Evolutionary conservation across 2,888 invertebrate genomes (phyloP), one percentile per base, ranked within the genome.

Genomic region (Lasioglossum pauxillum): DNA sequence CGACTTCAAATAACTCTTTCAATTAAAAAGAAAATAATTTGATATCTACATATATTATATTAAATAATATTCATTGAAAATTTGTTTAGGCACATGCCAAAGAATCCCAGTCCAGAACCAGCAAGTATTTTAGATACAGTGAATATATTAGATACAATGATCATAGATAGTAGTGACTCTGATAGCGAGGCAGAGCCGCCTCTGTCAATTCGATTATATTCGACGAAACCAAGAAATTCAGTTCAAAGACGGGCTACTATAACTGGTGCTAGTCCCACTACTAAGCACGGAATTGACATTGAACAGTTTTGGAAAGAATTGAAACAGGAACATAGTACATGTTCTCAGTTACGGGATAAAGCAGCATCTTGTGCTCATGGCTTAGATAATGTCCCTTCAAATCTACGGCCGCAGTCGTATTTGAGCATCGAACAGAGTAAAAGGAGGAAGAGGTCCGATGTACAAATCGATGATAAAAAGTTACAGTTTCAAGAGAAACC

Each of bases 181-280:
- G 93, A 93, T 44, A 96, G 96, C 85, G 96, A 97, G 92, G 96
- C 96, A 79, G 95, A 96, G 60, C 96, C 96, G 8, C 96, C 96
- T 89, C 94, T 95, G 93, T 88, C 94, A 92, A 95, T 95, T 71
- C 95, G 98, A 60, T 95, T 98, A 93, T 98, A 97, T 94, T 97
- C 97, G 76, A 96, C 97, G 4, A 98, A 97, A 95, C 98, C 98
- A 14, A 96, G 97, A 83, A 96, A 97, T 35, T 96, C 97, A 88
- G 96, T 98, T 60, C 98, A 98, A 94, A 96, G 99, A 19, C 96
- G 99, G 31, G 98, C 99, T 91, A 98, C 98, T 1, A 98, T 99
- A 89, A 97, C 98, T 91, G 98, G 99, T 27, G 97, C 97, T 82
- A 97, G 97, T 89, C 97, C 97, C n/a, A 96, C 96, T 23, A 96